Evolutionary conservation across 2,113 vertebrate genomes (phyloP).

Genomic region (Syngnathus floridae): DNA sequence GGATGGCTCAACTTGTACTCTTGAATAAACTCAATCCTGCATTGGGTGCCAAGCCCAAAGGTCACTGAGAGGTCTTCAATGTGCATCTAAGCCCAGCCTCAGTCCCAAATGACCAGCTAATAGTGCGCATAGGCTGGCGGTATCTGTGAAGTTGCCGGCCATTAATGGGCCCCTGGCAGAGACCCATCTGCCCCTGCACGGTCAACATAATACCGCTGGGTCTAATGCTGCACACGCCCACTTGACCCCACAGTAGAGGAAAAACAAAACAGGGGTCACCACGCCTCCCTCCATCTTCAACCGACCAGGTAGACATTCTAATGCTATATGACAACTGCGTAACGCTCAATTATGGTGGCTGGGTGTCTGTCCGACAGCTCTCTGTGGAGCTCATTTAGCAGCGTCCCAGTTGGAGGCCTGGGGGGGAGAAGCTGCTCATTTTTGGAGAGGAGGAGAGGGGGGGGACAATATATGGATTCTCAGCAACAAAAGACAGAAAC

Average conservation of each 20-base stretch:
- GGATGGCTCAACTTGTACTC: neutral
- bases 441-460: neutral
- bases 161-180: slow-evolving; percentile 38
- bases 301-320: slow-evolving; percentile 54
- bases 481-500: slow-evolving; percentile 18
- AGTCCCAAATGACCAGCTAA: slow-evolving; percentile 9
- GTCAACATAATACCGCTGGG: slow-evolving; percentile 23
- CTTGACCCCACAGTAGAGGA: slow-evolving; percentile 60
- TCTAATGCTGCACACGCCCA: slow-evolving; percentile 51
- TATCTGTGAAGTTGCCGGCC: slow-evolving; percentile 50
- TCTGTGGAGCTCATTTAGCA: slow-evolving; percentile 21
- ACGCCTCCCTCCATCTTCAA: neutral
- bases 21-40: neutral
- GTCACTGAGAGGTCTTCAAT: slow-evolving; percentile 24
- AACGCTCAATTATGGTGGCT: slow-evolving; percentile 41
- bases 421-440: slow-evolving; percentile 33
- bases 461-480: slow-evolving; percentile 4
- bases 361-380: slow-evolving; percentile 35
- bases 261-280: slow-evolving; percentile 59
- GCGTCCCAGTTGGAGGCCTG: slow-evolving; percentile 15
- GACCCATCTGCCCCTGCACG: slow-evolving; percentile 43
- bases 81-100: slow-evolving; percentile 13
- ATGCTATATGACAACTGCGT: slow-evolving; percentile 59
- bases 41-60: neutral
- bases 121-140: slow-evolving; percentile 10